Base-by-base conservation (phyloP, 2,113 vertebrate genomes). In the Centropus unirufus region DNA sequence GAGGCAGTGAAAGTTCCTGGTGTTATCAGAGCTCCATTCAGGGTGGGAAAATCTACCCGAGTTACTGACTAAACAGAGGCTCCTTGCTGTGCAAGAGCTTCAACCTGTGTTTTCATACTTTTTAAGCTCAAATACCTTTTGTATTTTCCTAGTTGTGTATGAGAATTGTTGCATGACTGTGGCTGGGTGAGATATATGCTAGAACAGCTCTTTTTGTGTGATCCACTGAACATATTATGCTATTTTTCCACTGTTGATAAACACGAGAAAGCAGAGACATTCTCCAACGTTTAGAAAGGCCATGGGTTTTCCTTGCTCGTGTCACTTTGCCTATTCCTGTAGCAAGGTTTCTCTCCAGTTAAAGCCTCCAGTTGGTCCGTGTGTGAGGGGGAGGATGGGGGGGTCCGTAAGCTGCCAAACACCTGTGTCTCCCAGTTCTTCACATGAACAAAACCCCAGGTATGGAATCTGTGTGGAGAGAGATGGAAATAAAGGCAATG, bases 351-450 rank as follows among this genome's bases (percentile, higher is more conserved):
- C 99, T 98, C 99, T 98, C 99, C 99, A 99, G 98, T 99, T 99
- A 98, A 99, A 99, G 97, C 99, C 99, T 89, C 99, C 99, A 46
- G 99, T 99, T 32, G 99, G 99, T 97, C 99, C 99, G 0, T 99
- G 99, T 73, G 99, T 99, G 68, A 99, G 98, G 14, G 99, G 99
- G 86, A 99, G 97, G 96, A 99, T 99, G 54, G 99, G 99, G 10
- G 99, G 99, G 55, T 99, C 99, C 6, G 99, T 99, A 75, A 99
- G 98, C 97, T 99, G 99, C 99, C 99, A 99, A 76, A 99, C 97
- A 13, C 99, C 99, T 0, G 98, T 99, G 79, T 99, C 99, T 51
- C 99, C 99, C 95, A 99, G 96, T 91, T 99, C 99, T 97, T 99
- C 99, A 3, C 98, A 99, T 26, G 99, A 99, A 93, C 99, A 99